Conservation (phyloP, 2,797 vertebrate species). For the Mormyrops boulengeri region DNA sequence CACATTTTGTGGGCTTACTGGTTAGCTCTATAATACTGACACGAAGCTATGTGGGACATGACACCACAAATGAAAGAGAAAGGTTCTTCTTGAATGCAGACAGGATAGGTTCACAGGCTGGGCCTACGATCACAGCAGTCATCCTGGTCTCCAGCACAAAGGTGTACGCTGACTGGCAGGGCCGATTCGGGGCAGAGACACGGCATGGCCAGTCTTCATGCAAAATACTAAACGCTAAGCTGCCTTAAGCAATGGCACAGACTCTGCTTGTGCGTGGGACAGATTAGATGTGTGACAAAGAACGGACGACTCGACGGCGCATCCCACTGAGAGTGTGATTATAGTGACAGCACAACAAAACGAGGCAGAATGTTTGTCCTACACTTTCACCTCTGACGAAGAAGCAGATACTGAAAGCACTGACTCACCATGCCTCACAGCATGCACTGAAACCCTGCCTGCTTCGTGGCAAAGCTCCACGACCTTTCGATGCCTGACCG, state of each 20-base stretch:
- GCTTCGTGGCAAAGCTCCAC: neutral
- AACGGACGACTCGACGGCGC: neutral
- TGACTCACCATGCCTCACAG: neutral
- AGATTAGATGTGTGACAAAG: slow-evolving; percentile 2
- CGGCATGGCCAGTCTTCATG: neutral
- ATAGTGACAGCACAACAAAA: neutral
- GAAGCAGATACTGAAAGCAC: neutral
- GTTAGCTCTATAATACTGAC: neutral
- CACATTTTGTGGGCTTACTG: neutral
- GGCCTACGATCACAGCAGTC: neutral
- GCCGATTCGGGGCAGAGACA: neutral
- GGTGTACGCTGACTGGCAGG: neutral
- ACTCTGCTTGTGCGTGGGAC: neutral
- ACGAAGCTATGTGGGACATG: neutral
- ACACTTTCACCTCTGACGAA: neutral
- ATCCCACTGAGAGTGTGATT: neutral
- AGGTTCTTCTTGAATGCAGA: neutral
- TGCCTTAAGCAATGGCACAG: neutral
- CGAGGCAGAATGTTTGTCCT: neutral
- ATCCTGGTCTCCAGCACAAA: neutral
- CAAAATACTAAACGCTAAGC: neutral
- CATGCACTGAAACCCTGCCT: neutral
- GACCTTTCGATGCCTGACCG: neutral
- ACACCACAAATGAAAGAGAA: neutral
- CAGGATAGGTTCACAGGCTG: neutral